These are phyloP conservation scores for Scaptomyza flava DNA, from an alignment of 2,888 invertebrate species.

Conservation along the genomic window DNA sequence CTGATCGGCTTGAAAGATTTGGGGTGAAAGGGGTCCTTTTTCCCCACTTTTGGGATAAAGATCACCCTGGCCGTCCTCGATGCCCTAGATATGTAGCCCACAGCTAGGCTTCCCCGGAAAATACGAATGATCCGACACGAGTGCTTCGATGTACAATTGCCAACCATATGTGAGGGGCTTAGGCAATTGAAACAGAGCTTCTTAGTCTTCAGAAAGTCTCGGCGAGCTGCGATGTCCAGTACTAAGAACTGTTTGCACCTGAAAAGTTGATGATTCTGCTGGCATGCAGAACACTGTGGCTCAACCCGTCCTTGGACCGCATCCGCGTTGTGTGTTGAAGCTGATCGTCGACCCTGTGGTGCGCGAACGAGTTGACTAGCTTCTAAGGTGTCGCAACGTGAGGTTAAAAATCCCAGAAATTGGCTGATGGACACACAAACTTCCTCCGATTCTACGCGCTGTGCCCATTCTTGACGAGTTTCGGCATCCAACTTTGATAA, in stretches of 20 bases:
- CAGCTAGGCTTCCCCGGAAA: too few relatives aligned
- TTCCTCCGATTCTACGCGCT: too few relatives aligned
- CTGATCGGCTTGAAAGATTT: too few relatives aligned
- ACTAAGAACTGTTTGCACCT: neutral
- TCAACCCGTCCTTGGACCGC: neutral
- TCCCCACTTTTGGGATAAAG: too few relatives aligned
- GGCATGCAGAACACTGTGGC: neutral
- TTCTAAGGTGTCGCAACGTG: neutral
- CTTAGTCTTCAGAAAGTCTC: neutral
- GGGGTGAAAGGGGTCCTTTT: too few relatives aligned
- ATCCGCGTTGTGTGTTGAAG: neutral
- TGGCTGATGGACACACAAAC: neutral
- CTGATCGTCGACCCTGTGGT: neutral
- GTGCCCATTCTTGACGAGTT: too few relatives aligned
- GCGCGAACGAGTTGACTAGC: too few relatives aligned
- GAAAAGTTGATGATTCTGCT: slow-evolving; percentile 1
- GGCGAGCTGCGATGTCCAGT: neutral
- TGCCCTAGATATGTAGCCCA: too few relatives aligned
- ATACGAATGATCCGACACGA: neutral
- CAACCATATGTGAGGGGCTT: neutral
- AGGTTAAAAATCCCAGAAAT: neutral
- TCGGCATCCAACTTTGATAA: neutral
- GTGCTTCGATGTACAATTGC: neutral
- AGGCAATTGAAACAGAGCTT: neutral
- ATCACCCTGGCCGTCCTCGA: too few relatives aligned